Evolutionary conservation across 2,113 vertebrate genomes (phyloP), one percentile per base, ranked within the genome.

Genomic region (Laterallus jamaicensis): DNA sequence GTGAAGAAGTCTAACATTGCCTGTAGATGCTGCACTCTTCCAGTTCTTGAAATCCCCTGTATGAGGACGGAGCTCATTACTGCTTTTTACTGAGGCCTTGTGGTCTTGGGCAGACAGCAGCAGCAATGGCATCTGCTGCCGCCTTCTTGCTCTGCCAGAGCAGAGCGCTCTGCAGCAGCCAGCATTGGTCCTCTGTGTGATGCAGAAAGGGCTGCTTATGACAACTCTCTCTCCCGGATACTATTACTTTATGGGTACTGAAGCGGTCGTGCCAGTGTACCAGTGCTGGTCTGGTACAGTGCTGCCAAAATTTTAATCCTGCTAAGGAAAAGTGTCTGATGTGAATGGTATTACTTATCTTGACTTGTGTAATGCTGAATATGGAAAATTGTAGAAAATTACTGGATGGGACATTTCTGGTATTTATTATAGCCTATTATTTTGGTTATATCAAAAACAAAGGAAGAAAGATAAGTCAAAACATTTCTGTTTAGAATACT

Each of bases 31-130:
- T 3, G 3, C 35, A 55, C 49, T 13, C 28, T 86, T 40, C 50
- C 54, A 54, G 22, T 32, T 81, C 35, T 63, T 28, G 54, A 84
- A 44, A 40, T 20, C 22, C 71, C 22, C 64, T 32, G 54, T 19
- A 42, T 16, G 24, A 40, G 68, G 37, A 32, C 15, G 42, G 56
- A 81, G 77, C 40, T 84, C 54, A 4, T 67, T 49, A 11, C 42
- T 59, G 8, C 68, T n/a, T 5, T 4, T 75, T 60, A 35, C 18
- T 28, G 22, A 86, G n/a, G 55, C 20, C 40, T 74, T 1, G 1
- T 0, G 1, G 7, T 62, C 35, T 25, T 44, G 15, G 21, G 67
- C 10, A 5, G 39, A n/a, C n/a, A n/a, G 16, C 35, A n/a, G 60
- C 47, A 35, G 58, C 54, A n/a, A 26, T 3, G 3, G 58, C 10